Base-by-base conservation (phyloP, 2,797 vertebrate species). In the Cottoperca gobio region DNA sequence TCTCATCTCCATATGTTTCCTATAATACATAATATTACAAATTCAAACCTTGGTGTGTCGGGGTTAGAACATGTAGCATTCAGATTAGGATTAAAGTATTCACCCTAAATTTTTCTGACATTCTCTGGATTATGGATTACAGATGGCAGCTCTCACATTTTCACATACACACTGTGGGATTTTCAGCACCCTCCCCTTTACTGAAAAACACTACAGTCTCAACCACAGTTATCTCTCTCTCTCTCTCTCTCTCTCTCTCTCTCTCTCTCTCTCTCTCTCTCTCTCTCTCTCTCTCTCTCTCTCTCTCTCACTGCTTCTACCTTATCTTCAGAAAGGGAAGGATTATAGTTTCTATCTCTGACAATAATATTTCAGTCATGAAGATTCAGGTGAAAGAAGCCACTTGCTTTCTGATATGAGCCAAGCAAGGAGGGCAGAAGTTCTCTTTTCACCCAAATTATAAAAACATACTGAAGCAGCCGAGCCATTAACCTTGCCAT, bases 61-160 rank as follows among this genome's bases (percentile, higher is more conserved):
- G 43, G 9, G 8, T 46, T 45, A 19, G 43, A 42, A 54, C 74
- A 83, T 57, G 23, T 9, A 62, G 63, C 2, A 3, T 76, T 86
- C 70, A 78, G 76, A 88, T 89, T 73, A 72, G 70, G 89, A 90
- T 90, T 90, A 87, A 60, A 68, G 6, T 55, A 65, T 69, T 87
- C 40, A 84, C 43, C 52, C 71, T 63, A 76, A 40, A 84, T 88
- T 90, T 87, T 79, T 40, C 68, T 76, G 58, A 53, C 40, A 78
- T 66, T 79, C 73, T 83, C 40, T 84, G 86, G 88, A 92, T 92
- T 91, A 91, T 74, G 78, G 80, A 72, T 91, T 88, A 87, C 64
- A 87, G 72, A 86, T 76, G 52, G 45, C 55, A 3, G 28, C 64
- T 78, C 17, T 70, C 52, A 78, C 49, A 79, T 83, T 87, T 89